Evolutionary conservation across 2,888 invertebrate genomes (phyloP).

Genomic region (Latrodectus elegans): DNA sequence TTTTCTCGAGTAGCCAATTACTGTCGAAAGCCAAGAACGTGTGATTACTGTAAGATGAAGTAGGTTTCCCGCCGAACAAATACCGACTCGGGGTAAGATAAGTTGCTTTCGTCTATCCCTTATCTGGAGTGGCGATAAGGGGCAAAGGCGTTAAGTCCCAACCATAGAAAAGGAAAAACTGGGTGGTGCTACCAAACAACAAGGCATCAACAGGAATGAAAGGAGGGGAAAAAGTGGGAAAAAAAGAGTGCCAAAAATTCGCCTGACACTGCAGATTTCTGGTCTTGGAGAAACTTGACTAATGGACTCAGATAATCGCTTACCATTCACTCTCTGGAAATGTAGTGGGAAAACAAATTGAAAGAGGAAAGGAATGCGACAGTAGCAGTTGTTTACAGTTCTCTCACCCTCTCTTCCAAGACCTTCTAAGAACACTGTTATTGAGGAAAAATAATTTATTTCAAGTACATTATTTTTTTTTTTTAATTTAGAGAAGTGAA

Average conservation of each 20-base stretch:
- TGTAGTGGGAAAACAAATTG: conserved; percentile 2
- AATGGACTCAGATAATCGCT: conserved; percentile 46
- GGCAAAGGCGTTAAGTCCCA: conserved; percentile 45
- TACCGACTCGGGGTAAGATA: conserved; percentile 50
- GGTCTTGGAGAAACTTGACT: conserved; percentile 16
- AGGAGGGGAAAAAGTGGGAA: not conserved
- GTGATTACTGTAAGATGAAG: conserved; percentile 64
- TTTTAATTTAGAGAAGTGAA: no score
- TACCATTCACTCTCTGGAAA: conserved; percentile 20
- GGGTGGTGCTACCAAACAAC: conserved; percentile 5
- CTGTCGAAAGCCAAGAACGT: conserved; percentile 53
- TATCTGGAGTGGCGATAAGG: conserved; percentile 47
- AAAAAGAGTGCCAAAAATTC: not conserved
- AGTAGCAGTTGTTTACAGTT: no score
- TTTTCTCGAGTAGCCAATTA: conserved; percentile 41
- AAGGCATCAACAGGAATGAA: not conserved
- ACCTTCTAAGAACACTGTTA: no score
- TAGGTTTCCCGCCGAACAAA: conserved; percentile 40
- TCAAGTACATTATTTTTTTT: no score
- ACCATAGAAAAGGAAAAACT: not conserved
- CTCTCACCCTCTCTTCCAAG: no score
- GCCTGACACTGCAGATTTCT: conserved; percentile 6
- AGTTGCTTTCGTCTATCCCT: conserved; percentile 45
- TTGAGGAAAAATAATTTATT: no score
- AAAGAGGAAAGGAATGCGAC: not conserved